Conservation (phyloP, 2,113 vertebrate genomes). For the Phyllostomus discolor region DNA sequence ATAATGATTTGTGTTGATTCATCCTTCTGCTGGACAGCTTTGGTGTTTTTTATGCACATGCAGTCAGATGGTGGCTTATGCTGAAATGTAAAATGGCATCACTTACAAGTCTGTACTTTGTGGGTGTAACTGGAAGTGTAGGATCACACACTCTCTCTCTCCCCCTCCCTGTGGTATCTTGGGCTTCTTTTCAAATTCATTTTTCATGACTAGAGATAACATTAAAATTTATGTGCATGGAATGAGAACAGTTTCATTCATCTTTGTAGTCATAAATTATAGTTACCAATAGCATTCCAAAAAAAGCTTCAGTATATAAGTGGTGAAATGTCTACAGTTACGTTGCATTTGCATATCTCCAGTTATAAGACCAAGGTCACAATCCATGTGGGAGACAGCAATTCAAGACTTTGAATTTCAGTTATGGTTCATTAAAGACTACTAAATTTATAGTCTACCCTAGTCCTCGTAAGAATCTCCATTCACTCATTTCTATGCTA, state of each 20-base stretch:
- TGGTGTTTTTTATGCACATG: not conserved
- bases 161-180: not conserved
- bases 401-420: not conserved
- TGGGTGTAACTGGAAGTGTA: not conserved
- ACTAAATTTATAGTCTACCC: not conserved
- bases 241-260: conserved; percentile 21
- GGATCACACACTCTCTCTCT: not conserved
- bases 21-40: not conserved
- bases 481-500: accelerated
- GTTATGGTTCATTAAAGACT: not conserved
- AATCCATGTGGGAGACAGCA: not conserved
- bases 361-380: not conserved
- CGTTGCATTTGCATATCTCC: not conserved
- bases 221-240: conserved; percentile 12
- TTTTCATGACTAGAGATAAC: conserved; percentile 5
- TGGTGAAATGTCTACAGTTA: not conserved
- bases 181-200: not conserved
- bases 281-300: not conserved
- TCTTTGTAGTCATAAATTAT: conserved; percentile 8
- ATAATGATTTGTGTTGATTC: not conserved
- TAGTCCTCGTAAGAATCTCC: not conserved
- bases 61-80: not conserved
- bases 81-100: not conserved
- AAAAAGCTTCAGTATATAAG: not conserved
- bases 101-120: not conserved